These are phyloP conservation scores for Melipona quadrifasciata DNA, from an alignment of 1,140 invertebrate genomes.

Conservation along the genomic window DNA sequence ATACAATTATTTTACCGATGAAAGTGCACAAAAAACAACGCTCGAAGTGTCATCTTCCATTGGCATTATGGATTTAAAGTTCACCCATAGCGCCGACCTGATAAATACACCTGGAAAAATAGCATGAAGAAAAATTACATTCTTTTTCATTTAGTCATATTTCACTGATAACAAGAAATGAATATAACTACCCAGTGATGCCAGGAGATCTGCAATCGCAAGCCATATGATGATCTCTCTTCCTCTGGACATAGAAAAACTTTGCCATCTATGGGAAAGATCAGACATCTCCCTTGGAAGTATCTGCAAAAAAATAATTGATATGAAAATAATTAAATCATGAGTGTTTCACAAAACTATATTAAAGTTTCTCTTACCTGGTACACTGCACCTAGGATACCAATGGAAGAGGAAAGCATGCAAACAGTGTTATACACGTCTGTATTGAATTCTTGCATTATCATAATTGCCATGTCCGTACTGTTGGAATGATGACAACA, in stretches of 20 bases:
- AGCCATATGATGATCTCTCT: slow-evolving; percentile 89
- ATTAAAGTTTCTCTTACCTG: slow-evolving; percentile 82
- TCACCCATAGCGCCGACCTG: slow-evolving; percentile 87
- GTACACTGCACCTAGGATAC: slow-evolving; percentile 88
- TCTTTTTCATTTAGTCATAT: no score
- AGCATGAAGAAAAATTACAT: background rate
- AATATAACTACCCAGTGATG: slow-evolving; percentile 84
- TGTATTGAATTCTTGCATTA: slow-evolving; percentile 87
- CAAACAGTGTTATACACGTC: slow-evolving; percentile 88
- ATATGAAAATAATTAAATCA: no score
- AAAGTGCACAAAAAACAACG: slow-evolving; percentile 87
- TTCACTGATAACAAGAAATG: background rate
- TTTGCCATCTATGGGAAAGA: slow-evolving; percentile 80
- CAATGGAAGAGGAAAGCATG: slow-evolving; percentile 87
- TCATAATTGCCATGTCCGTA: slow-evolving; percentile 83
- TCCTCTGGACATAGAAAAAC: slow-evolving; percentile 84
- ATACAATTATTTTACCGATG: slow-evolving; percentile 84
- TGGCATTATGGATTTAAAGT: slow-evolving; percentile 85
- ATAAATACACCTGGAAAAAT: slow-evolving; percentile 86
- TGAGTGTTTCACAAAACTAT: background rate
- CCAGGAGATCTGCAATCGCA: slow-evolving; percentile 89
- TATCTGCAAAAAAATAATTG: slow-evolving; percentile 76
- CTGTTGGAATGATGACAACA: slow-evolving; percentile 87
- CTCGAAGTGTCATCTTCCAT: slow-evolving; percentile 85
- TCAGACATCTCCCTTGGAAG: slow-evolving; percentile 80